These are phyloP conservation scores for Phrynosoma platyrhinos DNA, from an alignment of 2,113 vertebrate genomes.

Conservation along the genomic window DNA sequence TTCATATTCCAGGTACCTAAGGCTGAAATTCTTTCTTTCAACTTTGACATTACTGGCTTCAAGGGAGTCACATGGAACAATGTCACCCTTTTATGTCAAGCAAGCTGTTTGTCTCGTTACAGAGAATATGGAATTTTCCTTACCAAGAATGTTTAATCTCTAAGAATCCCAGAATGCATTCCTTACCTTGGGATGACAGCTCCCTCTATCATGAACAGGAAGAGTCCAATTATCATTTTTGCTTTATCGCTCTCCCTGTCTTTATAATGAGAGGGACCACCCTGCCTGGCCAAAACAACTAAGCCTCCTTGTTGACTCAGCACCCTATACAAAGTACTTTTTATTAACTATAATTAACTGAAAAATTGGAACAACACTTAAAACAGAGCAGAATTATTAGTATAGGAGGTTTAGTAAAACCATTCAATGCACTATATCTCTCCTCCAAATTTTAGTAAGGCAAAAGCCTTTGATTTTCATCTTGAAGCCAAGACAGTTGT, in stretches of 20 bases:
- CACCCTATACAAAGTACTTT: not conserved
- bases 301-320: not conserved
- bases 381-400: not conserved
- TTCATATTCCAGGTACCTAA: not conserved
- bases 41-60: not conserved
- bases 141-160: not conserved
- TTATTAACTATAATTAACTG: not conserved
- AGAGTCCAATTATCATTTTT: not conserved
- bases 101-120: not conserved
- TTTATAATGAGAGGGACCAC: not conserved
- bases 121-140: not conserved
- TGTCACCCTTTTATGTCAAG: not conserved
- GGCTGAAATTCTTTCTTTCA: not conserved
- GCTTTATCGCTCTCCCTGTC: too few relatives aligned
- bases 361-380: not conserved
- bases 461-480: not conserved
- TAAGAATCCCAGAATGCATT: not conserved
- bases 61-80: slow-evolving; percentile 2
- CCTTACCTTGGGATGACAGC: not conserved
- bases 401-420: not conserved
- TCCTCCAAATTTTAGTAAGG: not conserved
- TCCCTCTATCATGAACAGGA: not conserved
- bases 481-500: not conserved
- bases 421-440: not conserved
- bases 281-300: not conserved